Percentiles rank a stretch among this genome's conserved stretches.
Evolutionary conservation across 2,797 vertebrate species (phyloP).

Genomic region (Malurus splendens): DNA sequence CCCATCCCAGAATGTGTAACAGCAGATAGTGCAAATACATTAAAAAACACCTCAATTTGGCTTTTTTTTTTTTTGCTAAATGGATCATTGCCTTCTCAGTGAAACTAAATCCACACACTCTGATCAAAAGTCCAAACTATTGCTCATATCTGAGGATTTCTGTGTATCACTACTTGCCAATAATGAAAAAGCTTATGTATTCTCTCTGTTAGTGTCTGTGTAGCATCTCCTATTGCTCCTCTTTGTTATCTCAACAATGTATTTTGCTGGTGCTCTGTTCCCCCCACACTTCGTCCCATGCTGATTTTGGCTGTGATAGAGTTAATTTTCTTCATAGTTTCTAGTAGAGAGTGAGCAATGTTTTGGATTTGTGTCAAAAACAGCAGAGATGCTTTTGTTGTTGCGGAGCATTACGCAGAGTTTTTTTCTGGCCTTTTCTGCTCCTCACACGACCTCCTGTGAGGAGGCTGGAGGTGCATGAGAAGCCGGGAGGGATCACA

Average conservation of each 20-base stretch:
- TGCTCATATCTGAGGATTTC: background rate
- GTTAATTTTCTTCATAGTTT: background rate
- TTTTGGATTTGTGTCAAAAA: background rate
- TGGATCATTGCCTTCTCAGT: background rate
- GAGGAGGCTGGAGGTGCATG: background rate
- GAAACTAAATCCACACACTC: background rate
- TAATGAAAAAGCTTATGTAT: background rate
- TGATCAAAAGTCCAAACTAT: background rate
- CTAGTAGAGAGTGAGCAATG: background rate
- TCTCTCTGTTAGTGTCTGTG: background rate
- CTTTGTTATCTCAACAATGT: background rate
- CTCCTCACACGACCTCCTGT: background rate
- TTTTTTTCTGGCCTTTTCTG: background rate
- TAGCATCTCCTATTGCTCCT: background rate
- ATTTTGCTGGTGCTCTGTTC: background rate
- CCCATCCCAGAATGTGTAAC: background rate
- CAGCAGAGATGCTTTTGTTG: background rate
- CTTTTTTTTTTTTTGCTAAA: background rate
- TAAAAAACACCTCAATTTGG: background rate
- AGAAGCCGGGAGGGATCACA: background rate
- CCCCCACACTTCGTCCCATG: fast-evolving
- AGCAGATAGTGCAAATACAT: background rate
- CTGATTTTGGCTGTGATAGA: background rate
- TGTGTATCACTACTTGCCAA: background rate
- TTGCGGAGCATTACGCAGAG: background rate